These are phyloP conservation scores for Malthinus flaveolus DNA, from an alignment of 2,888 invertebrate species.

Conservation along the genomic window DNA sequence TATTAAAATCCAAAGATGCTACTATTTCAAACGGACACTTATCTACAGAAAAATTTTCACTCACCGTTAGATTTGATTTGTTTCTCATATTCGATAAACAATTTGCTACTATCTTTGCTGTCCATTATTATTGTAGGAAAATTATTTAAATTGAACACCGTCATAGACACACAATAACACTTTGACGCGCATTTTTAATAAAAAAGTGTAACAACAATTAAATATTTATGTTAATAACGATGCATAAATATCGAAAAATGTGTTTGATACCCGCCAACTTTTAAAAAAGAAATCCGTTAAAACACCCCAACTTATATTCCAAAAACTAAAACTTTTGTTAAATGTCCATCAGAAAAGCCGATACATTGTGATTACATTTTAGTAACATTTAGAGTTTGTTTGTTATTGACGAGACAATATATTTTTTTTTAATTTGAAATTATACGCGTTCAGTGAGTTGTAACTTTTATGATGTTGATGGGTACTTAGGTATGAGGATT, in stretches of 20 bases:
- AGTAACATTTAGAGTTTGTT: too few species aligned
- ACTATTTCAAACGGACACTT: too few species aligned
- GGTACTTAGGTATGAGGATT: constrained; percentile 11
- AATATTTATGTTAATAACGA: not conserved
- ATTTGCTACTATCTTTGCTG: constrained; percentile 42
- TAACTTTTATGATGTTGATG: not conserved
- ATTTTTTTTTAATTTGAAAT: not conserved
- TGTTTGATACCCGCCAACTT: not conserved
- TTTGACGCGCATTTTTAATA: not conserved
- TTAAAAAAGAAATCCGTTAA: too few species aligned
- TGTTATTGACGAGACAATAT: too few species aligned
- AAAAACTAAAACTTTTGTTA: too few species aligned
- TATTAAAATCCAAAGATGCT: too few species aligned
- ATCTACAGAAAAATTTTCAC: not conserved
- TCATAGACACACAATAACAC: constrained; percentile 35
- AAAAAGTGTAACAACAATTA: not conserved
- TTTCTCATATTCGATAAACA: constrained; percentile 48
- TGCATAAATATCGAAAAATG: not conserved
- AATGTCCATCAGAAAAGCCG: too few species aligned
- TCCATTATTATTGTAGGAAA: constrained; percentile 40
- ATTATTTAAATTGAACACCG: constrained; percentile 28
- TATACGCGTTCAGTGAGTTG: too few species aligned
- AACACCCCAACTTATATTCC: too few species aligned
- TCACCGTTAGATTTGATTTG: constrained; percentile 17
- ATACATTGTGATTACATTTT: too few species aligned